Evolutionary conservation across 2,888 invertebrate species (phyloP).

Genomic region (Spisula solida): DNA sequence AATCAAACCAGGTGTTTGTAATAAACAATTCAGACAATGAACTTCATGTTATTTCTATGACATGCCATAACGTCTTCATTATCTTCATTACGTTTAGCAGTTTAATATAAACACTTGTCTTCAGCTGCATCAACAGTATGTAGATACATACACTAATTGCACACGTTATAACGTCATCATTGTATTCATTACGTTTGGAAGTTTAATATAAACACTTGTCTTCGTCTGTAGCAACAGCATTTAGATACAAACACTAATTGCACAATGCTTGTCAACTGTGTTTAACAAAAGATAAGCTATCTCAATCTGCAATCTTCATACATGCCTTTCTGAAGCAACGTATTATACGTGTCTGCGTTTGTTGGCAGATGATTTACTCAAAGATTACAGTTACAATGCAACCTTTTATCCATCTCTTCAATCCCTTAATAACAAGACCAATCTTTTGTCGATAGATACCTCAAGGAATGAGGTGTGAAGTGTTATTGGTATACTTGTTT

Average conservation of each 20-base stretch:
- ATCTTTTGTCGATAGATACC: no score
- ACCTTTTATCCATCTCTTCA: no score
- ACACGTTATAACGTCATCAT: neutral
- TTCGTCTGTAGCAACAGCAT: neutral
- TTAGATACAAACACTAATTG: neutral
- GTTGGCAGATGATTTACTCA: neutral
- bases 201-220: neutral
- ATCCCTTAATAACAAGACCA: no score
- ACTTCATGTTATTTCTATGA: slow-evolving; percentile 1
- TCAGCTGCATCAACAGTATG: neutral
- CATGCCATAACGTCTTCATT: neutral
- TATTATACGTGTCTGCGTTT: neutral
- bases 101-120: neutral
- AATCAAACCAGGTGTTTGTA: neutral
- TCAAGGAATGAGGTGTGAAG: no score
- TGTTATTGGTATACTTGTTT: no score
- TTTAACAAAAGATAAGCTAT: neutral
- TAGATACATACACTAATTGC: neutral
- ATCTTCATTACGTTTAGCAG: neutral
- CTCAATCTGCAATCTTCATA: neutral
- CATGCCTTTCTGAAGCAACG: neutral
- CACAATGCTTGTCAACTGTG: neutral
- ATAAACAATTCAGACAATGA: neutral
- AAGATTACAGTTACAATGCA: no score
- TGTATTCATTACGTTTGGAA: neutral